These are phyloP conservation scores for Bellardia pandia DNA, from an alignment of 2,888 invertebrate genomes.

Conservation along the genomic window DNA sequence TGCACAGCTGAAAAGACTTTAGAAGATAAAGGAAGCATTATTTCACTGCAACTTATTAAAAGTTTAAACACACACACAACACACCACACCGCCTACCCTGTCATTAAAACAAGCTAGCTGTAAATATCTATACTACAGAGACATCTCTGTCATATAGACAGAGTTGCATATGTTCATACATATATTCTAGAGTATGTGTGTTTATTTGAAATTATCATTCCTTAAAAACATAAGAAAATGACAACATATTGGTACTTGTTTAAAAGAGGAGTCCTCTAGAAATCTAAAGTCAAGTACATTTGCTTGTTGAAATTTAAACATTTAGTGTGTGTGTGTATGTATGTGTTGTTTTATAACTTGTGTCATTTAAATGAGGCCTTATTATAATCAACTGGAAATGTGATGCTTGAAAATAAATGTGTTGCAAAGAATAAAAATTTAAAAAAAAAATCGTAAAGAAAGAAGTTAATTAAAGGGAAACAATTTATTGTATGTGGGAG, in stretches of 20 bases:
- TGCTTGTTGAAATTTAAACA: slow-evolving; percentile 57
- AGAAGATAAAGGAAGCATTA: no score
- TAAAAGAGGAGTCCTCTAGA: slow-evolving; percentile 63
- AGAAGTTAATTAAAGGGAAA: slow-evolving; percentile 6
- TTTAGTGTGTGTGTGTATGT: neutral
- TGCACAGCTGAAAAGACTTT: no score
- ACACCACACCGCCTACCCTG: no score
- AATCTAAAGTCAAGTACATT: slow-evolving; percentile 70
- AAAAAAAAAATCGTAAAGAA: no score
- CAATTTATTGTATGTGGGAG: neutral
- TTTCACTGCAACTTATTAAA: no score
- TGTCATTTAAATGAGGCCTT: slow-evolving; percentile 20
- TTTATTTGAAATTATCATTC: slow-evolving; percentile 29
- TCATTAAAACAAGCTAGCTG: no score
- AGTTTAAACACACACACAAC: no score
- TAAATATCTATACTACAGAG: neutral
- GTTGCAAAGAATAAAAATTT: no score
- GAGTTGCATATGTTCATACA: neutral
- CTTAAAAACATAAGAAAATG: slow-evolving; percentile 49
- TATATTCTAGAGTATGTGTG: neutral
- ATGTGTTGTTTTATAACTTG: neutral
- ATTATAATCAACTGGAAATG: neutral
- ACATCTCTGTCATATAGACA: neutral
- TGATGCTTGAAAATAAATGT: neutral
- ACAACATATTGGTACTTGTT: slow-evolving; percentile 54